Percentiles rank a stretch among this genome's conserved stretches.
phyloP scores from a whole-genome alignment of 1,140 invertebrate species.

The Drosophila sp. region DNA sequence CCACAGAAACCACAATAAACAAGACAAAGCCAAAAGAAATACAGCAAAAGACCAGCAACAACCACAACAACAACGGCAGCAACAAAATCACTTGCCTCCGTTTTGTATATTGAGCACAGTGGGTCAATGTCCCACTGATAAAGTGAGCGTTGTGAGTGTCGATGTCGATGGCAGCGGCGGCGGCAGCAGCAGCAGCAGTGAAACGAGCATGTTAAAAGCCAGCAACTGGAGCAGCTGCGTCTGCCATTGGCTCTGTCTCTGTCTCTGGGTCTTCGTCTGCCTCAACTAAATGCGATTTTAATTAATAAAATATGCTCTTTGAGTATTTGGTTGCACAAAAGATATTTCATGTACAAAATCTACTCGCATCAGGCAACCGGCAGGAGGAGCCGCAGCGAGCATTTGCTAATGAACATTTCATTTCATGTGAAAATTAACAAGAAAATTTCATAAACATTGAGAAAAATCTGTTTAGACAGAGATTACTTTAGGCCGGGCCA shows the following conservation, averaged over 20 bases:
- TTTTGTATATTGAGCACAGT: slow-evolving; percentile 77
- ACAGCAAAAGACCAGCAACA: slow-evolving; percentile 49
- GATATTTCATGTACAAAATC: slow-evolving; percentile 55
- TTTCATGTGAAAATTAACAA: slow-evolving; percentile 44
- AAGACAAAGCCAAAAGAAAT: slow-evolving; percentile 59
- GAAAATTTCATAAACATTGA: neutral
- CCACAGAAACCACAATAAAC: slow-evolving; percentile 43
- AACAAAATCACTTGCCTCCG: slow-evolving; percentile 75
- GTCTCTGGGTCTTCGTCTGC: slow-evolving; percentile 21
- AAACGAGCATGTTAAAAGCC: slow-evolving; percentile 35
- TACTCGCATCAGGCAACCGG: neutral
- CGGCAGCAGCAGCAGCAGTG: slow-evolving; percentile 35
- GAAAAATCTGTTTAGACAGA: slow-evolving; percentile 2
- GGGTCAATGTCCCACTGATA: slow-evolving; percentile 81
- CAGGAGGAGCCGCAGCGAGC: slow-evolving; percentile 11
- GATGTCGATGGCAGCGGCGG: slow-evolving; percentile 29
- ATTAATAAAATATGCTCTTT: slow-evolving; percentile 75
- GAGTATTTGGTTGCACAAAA: slow-evolving; percentile 74
- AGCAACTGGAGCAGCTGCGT: slow-evolving; percentile 51
- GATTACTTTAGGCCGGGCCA: slow-evolving; percentile 43
- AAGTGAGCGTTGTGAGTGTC: slow-evolving; percentile 62
- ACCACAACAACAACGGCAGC: slow-evolving; percentile 35
- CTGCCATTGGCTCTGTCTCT: slow-evolving; percentile 15
- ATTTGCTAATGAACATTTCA: slow-evolving; percentile 66
- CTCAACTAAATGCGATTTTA: slow-evolving; percentile 74